These are phyloP conservation scores for Acronicta aceris DNA, from an alignment of 2,888 invertebrate genomes.

Conservation along the genomic window DNA sequence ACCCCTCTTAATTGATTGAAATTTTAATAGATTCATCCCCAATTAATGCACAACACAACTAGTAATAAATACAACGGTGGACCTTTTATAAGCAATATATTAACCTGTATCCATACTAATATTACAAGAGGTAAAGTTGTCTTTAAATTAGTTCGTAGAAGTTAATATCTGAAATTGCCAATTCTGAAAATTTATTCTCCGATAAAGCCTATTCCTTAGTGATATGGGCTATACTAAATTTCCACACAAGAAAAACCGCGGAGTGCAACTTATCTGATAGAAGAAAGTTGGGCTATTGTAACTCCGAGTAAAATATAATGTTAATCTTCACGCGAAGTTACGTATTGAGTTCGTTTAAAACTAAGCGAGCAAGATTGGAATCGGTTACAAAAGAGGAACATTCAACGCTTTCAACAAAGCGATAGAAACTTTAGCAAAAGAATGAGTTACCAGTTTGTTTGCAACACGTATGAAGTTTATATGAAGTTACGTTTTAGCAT, in stretches of 20 bases:
- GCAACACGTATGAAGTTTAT: slow-evolving; percentile 1
- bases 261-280: no score
- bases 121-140: no score
- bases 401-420: background rate
- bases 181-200: background rate
- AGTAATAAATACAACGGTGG: no score
- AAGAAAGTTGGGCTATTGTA: background rate
- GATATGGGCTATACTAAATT: no score
- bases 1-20: no score
- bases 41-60: no score
- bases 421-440: background rate
- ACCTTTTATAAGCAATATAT: no score
- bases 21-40: no score
- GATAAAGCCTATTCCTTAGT: no score
- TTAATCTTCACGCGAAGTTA: slow-evolving; percentile 31
- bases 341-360: slow-evolving; percentile 6
- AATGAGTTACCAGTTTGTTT: slow-evolving; percentile 1
- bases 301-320: slow-evolving; percentile 17
- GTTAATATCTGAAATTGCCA: background rate
- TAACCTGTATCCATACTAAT: no score
- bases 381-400: slow-evolving; percentile 8
- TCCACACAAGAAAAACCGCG: no score
- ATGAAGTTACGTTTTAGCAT: background rate
- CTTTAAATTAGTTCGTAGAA: no score
- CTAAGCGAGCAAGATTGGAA: slow-evolving; percentile 4